Percentiles rank a stretch among this genome's conserved stretches.
phyloP scores from a whole-genome alignment of 2,113 vertebrate genomes.

The Sakesphorus luctuosus region DNA sequence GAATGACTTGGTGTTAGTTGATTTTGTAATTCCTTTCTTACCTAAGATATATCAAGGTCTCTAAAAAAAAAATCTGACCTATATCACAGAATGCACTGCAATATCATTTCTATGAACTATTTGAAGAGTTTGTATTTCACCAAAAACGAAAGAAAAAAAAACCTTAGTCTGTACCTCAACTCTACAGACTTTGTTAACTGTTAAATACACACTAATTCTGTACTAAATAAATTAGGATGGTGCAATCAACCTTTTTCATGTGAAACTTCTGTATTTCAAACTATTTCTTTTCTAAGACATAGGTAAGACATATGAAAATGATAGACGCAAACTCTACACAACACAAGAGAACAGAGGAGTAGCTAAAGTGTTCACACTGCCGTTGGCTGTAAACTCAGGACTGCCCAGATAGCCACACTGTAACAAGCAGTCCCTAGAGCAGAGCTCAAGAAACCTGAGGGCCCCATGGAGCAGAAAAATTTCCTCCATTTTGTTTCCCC shows the following conservation, averaged over 20 bases:
- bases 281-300: not conserved
- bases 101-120: not conserved
- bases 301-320: not conserved
- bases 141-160: too few species aligned
- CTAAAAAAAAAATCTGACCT: not conserved
- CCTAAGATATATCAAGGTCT: accelerated
- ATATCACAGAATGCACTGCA: not conserved
- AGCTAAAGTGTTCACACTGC: not conserved
- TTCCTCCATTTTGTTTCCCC: not conserved
- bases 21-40: not conserved
- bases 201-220: not conserved
- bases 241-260: not conserved
- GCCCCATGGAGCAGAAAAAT: not conserved
- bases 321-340: not conserved
- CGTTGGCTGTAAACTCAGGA: not conserved
- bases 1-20: not conserved
- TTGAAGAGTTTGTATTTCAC: not conserved
- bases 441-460: not conserved
- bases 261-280: not conserved
- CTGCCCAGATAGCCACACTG: not conserved
- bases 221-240: not conserved
- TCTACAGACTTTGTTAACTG: not conserved
- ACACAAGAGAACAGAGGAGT: not conserved
- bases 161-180: not conserved
- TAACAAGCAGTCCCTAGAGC: not conserved